Base-by-base conservation (phyloP, 2,797 vertebrate species). In the Chromobotia macracanthus region DNA sequence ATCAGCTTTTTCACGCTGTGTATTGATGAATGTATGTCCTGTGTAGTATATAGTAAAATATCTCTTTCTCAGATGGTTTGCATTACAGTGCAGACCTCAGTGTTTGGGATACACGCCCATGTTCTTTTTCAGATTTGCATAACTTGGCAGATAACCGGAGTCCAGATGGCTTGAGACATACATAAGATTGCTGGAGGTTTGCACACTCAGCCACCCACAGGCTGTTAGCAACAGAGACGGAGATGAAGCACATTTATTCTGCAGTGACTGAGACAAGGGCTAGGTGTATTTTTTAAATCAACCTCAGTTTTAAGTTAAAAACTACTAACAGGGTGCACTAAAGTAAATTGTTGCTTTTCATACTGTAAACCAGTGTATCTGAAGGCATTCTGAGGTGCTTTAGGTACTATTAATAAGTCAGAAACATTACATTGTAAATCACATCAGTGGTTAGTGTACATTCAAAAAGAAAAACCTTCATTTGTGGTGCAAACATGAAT, bases 91-190 rank as follows among this genome's bases (percentile, higher is more conserved):
- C 31, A 53, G 63, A 44, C 19, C 68, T 65, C 65, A 74, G 55
- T 60, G 21, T 75, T 71, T 71, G 58, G 35, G 65, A 69, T 18
- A 4, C 38, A 50, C 80, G 35, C 56, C 38, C 64, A 21, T 83
- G 69, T 77, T 68, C 77, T 80, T 72, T 75, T 71, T 72, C 80
- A 61, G 66, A 71, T 64, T 86, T 82, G 9, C 55, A 16, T 83
- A 86, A 82, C 71, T 80, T 77, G 82, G 77, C 77, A 81, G 68
- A 15, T 12, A 72, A 23, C 46, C 31, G 25, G 16, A 69, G 35
- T 75, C 77, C 83, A 84, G 81, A 83, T 84, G 81, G 80, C 16
- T 63, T 23, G 80, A 84, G 69, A 84, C 19, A 55, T 60, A 64
- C 77, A 19, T 50, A 72, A 72, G 65, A 75, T 25, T 80, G 74